Conservation (phyloP, 1,140 invertebrate genomes). For the Argopecten irradians region DNA sequence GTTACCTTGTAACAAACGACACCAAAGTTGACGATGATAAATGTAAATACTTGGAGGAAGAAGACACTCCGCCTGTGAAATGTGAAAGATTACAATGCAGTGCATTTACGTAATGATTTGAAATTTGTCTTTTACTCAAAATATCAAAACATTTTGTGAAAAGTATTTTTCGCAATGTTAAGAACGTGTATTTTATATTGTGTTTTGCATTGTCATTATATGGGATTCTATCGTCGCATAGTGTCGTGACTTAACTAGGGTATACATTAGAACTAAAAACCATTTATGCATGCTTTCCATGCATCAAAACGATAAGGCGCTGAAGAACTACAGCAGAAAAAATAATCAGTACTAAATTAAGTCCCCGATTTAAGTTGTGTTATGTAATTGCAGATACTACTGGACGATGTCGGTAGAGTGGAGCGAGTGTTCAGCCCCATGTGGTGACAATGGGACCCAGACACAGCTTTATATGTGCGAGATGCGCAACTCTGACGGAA, state of each 20-base stretch:
- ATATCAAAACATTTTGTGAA: too few relatives aligned
- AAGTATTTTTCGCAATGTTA: too few relatives aligned
- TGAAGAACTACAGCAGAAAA: too few relatives aligned
- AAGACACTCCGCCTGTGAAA: constrained; percentile 43
- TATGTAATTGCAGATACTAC: constrained; percentile 38
- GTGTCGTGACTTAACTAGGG: too few relatives aligned
- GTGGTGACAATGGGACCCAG: constrained; percentile 81
- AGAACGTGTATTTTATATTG: too few relatives aligned
- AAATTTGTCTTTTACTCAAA: too few relatives aligned
- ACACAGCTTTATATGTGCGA: constrained; percentile 83
- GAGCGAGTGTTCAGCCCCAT: constrained; percentile 83
- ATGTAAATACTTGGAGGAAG: constrained; percentile 49
- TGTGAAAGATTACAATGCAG: constrained; percentile 53
- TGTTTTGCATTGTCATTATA: too few relatives aligned
- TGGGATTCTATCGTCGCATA: too few relatives aligned
- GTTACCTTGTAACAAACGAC: constrained; percentile 54
- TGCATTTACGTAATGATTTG: constrained; percentile 45
- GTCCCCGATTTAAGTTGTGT: not conserved
- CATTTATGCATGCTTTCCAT: too few relatives aligned
- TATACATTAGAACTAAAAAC: too few relatives aligned
- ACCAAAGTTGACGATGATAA: constrained; percentile 46
- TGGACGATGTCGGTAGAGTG: constrained; percentile 82
- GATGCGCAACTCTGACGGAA: not conserved
- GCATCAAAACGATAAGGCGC: too few relatives aligned
- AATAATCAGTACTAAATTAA: too few relatives aligned